A percentile compares a stretch with the other conserved stretches of the same genome.
These are phyloP conservation scores for Meles meles DNA, from an alignment of 2,113 vertebrate genomes.

Conservation along the genomic window DNA sequence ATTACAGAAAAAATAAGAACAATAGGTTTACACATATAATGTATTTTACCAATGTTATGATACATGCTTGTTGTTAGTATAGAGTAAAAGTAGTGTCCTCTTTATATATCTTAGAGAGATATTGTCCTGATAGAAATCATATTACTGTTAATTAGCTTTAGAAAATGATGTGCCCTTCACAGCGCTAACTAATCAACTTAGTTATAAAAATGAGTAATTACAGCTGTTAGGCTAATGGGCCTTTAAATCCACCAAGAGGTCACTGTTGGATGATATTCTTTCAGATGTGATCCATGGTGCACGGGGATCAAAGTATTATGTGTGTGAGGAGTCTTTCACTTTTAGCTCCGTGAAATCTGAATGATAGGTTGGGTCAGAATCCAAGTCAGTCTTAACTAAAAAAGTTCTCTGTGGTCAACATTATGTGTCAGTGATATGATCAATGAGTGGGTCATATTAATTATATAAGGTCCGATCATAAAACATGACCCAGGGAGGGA, in stretches of 20 bases:
- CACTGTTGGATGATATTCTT: neutral
- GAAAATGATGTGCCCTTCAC: conserved; percentile 43
- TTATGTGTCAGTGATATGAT: neutral
- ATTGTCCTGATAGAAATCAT: neutral
- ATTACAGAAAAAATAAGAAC: neutral
- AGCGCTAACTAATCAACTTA: conserved; percentile 48
- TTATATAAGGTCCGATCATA: neutral
- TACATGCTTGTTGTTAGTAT: neutral
- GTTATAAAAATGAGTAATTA: conserved; percentile 74
- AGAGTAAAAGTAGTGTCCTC: neutral
- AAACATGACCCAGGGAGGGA: neutral
- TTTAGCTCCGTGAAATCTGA: neutral
- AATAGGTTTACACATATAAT: neutral
- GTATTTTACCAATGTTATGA: neutral
- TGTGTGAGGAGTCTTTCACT: neutral
- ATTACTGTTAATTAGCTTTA: conserved; percentile 48
- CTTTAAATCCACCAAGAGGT: conserved; percentile 44
- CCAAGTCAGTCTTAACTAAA: neutral
- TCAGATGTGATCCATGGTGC: neutral
- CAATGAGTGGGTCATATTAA: neutral
- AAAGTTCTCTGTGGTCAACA: neutral
- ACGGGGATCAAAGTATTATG: neutral
- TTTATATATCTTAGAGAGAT: neutral
- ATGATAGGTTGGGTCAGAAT: neutral
- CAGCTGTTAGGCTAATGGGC: conserved; percentile 43